Conservation (phyloP, 2,888 invertebrate species). For the Gymnosoma rotundatum region DNA sequence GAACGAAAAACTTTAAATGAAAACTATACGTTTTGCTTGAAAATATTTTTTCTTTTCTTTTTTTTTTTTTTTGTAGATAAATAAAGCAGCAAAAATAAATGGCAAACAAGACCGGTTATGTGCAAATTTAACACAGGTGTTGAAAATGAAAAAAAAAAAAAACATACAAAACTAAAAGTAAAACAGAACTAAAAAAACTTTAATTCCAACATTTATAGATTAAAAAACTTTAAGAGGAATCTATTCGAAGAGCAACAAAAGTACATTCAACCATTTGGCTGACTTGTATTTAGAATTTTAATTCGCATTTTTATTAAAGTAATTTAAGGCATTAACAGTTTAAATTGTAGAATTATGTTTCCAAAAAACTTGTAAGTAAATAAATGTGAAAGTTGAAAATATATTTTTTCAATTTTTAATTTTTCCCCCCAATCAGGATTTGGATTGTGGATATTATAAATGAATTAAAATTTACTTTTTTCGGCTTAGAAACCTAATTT, state of each 20-base stretch:
- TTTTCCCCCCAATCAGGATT: too few relatives aligned
- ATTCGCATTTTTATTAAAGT: background rate
- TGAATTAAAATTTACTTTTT: too few relatives aligned
- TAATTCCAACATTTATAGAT: conserved; percentile 28
- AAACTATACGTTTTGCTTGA: background rate
- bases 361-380: too few relatives aligned
- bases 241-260: background rate
- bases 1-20: conserved; percentile 20
- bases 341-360: too few relatives aligned
- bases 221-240: conserved; percentile 28
- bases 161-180: background rate
- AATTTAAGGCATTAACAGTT: background rate
- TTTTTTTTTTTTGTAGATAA: conserved; percentile 12
- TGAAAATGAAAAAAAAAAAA: conserved; percentile 47
- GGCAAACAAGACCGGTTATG: background rate
- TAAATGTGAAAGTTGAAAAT: too few relatives aligned
- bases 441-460: too few relatives aligned
- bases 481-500: too few relatives aligned
- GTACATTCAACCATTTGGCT: background rate
- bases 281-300: background rate
- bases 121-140: conserved; percentile 51
- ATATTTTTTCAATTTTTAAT: too few relatives aligned
- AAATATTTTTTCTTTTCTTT: background rate
- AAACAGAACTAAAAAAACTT: background rate
- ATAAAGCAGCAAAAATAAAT: background rate